Evolutionary conservation across 2,888 invertebrate genomes (phyloP).

Genomic region (Eumacrocentrus americanus): DNA sequence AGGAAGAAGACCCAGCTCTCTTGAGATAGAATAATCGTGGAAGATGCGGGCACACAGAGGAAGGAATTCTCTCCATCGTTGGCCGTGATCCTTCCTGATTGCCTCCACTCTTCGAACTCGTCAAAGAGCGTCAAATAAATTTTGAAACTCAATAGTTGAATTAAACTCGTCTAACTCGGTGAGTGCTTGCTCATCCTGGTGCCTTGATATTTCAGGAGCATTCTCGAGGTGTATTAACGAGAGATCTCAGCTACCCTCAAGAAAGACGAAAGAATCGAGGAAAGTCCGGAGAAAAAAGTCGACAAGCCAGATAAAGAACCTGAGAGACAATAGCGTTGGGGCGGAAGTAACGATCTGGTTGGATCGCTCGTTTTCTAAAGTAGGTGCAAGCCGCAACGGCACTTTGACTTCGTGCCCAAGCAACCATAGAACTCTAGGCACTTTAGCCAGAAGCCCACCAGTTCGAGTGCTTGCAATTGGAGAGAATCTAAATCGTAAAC

Average conservation of each 20-base stretch:
- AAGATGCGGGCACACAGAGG: slow-evolving; percentile 1
- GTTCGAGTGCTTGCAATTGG: slow-evolving; percentile 11
- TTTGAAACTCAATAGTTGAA: not conserved
- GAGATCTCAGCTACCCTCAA: not conserved
- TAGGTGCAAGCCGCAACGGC: slow-evolving; percentile 5
- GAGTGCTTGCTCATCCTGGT: not conserved
- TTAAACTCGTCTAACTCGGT: not conserved
- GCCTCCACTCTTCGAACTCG: not conserved
- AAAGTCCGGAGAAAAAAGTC: not conserved
- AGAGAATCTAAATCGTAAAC: slow-evolving; percentile 17
- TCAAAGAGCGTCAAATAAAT: not conserved
- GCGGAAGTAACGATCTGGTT: slow-evolving; percentile 11
- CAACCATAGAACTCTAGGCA: not conserved
- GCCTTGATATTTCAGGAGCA: not conserved
- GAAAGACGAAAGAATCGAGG: not conserved
- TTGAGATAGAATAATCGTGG: slow-evolving; percentile 8
- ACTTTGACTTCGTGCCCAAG: not conserved
- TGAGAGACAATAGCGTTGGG: not conserved
- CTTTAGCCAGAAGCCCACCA: slow-evolving; percentile 9
- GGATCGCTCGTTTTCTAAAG: slow-evolving; percentile 2
- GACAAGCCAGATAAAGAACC: too few species aligned
- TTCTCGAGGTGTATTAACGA: not conserved
- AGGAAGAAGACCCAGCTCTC: slow-evolving; percentile 3
- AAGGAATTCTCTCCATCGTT: not conserved
- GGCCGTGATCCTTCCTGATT: too few species aligned